Evolutionary conservation across 2,797 vertebrate genomes (phyloP).

Genomic region (Microctenopoma stevenorrisi): DNA sequence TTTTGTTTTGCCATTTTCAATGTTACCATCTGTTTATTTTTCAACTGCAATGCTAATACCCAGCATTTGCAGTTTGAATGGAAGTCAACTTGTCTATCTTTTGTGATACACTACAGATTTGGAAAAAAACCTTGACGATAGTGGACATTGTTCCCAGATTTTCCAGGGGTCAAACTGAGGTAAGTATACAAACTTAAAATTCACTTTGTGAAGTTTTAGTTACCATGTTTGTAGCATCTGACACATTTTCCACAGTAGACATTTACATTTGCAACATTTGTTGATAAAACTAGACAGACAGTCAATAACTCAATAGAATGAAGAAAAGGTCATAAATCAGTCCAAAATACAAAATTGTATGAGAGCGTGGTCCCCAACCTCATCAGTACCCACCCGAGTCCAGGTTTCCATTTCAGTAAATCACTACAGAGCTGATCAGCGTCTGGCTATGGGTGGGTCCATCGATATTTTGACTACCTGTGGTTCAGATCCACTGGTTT

Average conservation of each 20-base stretch:
- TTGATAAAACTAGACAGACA: constrained; percentile 32
- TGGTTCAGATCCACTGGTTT: constrained; percentile 24
- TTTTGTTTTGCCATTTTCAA: no score
- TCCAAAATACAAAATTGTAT: constrained; percentile 20
- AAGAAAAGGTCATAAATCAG: constrained; percentile 44
- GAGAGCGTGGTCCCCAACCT: background rate
- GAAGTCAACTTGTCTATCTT: background rate
- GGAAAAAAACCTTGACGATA: background rate
- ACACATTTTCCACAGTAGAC: constrained; percentile 16
- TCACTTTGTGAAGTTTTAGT: background rate
- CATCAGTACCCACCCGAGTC: background rate
- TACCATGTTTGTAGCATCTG: constrained; percentile 5
- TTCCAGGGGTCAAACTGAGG: constrained; percentile 3
- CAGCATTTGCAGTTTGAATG: background rate
- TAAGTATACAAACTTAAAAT: background rate
- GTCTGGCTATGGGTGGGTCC: constrained; percentile 9
- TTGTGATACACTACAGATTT: background rate
- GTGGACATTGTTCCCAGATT: background rate
- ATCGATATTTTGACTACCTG: constrained; percentile 29
- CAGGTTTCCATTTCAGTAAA: constrained; percentile 10
- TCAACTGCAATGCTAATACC: background rate
- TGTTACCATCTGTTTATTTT: no score
- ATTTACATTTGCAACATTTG: constrained; percentile 37
- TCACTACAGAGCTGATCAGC: constrained; percentile 2
- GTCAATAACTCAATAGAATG: constrained; percentile 38